Evolutionary conservation across 30 jellyfish, hydroid and myxozoan species (phyloP).

Genomic region (Sanderia malayensis): DNA sequence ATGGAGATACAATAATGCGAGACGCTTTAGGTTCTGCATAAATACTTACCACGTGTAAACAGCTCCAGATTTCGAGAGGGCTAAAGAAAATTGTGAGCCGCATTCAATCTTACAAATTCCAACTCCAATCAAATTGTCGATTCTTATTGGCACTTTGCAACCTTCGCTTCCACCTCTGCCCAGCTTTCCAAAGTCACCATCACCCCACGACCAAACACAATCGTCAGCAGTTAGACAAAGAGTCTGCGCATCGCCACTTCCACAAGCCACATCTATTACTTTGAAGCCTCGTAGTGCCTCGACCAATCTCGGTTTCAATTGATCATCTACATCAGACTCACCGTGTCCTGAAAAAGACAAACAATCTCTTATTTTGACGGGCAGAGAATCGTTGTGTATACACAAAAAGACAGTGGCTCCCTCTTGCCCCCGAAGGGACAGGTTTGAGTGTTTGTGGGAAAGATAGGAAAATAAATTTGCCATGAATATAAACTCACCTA

Average conservation of each 20-base stretch:
- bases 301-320: constrained; percentile 72
- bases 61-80: constrained; percentile 72
- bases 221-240: constrained; percentile 81
- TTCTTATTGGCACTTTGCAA: constrained; percentile 67
- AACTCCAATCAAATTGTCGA: constrained; percentile 69
- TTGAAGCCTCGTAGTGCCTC: constrained; percentile 75
- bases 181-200: constrained; percentile 89
- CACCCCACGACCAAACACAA: constrained; percentile 98
- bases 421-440: too few relatives aligned
- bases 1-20: too few relatives aligned
- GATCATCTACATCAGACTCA: constrained; percentile 79
- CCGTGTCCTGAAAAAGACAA: constrained; percentile 65
- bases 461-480: too few relatives aligned
- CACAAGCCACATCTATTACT: constrained; percentile 86
- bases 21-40: too few relatives aligned
- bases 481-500: constrained; percentile 71
- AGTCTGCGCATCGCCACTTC: constrained; percentile 95
- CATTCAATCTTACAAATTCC: constrained; percentile 66
- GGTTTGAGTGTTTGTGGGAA: too few relatives aligned
- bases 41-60: constrained; percentile 82
- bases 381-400: too few relatives aligned
- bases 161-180: constrained; percentile 98
- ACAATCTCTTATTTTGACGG: too few relatives aligned
- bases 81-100: constrained; percentile 92
- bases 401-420: too few relatives aligned